A percentile compares a stretch with the other conserved stretches of the same genome.
Conservation (phyloP, 2,888 invertebrate genomes). For the Trilocha varians region DNA sequence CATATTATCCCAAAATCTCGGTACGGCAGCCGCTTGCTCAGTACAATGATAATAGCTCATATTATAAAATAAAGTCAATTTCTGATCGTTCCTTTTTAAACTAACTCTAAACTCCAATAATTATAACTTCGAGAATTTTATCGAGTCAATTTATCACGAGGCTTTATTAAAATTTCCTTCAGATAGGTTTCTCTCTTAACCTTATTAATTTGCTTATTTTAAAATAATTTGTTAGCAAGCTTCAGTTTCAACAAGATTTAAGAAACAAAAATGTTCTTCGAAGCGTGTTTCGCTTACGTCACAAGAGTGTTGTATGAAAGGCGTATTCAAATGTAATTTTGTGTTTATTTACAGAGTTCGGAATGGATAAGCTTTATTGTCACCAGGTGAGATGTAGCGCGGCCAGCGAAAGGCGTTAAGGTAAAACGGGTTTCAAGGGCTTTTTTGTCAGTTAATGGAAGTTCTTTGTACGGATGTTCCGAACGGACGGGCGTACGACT, state of each 20-base stretch:
- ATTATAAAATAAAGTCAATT: conserved; percentile 53
- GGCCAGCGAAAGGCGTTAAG: conserved; percentile 30
- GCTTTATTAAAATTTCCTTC: conserved; percentile 8
- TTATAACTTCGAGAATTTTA: conserved; percentile 26
- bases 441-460: conserved; percentile 69
- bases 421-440: conserved; percentile 36
- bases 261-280: no score
- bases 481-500: conserved; percentile 51
- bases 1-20: conserved; percentile 64
- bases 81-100: conserved; percentile 45
- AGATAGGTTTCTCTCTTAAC: conserved; percentile 1
- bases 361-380: conserved; percentile 22
- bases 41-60: conserved; percentile 48
- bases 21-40: conserved; percentile 41
- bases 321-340: not conserved
- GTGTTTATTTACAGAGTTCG: not conserved
- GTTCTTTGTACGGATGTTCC: conserved; percentile 67
- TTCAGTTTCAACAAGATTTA: no score
- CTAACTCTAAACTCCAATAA: conserved; percentile 37
- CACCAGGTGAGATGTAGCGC: conserved; percentile 24
- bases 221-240: not conserved
- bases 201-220: conserved; percentile 5
- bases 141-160: conserved; percentile 1
- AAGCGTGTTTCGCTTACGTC: no score
- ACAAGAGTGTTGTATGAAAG: no score